These are phyloP conservation scores for Monochamus alternatus DNA, from an alignment of 2,888 invertebrate species.

Conservation along the genomic window DNA sequence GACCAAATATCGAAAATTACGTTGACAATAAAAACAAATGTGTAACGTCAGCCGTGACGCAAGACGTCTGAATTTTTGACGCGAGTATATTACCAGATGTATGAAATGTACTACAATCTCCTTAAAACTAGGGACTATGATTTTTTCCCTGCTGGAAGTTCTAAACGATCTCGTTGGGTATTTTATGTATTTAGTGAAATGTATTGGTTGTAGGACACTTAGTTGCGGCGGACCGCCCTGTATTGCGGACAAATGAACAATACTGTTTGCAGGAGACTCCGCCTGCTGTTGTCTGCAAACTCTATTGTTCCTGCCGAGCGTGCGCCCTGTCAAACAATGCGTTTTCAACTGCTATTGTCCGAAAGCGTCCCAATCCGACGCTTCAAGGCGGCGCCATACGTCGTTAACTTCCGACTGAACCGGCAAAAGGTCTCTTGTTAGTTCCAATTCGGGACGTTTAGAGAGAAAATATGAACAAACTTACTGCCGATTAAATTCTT, in stretches of 20 bases:
- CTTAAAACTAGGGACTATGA: no score
- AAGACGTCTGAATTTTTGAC: no score
- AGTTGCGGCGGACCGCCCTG: slow-evolving; percentile 60
- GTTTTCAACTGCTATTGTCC: slow-evolving; percentile 68
- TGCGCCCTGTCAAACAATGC: slow-evolving; percentile 69
- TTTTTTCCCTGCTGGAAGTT: not conserved
- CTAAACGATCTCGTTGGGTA: slow-evolving; percentile 2
- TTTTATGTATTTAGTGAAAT: slow-evolving; percentile 49
- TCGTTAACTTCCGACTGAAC: slow-evolving; percentile 51
- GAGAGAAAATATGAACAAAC: no score
- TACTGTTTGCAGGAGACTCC: slow-evolving; percentile 68
- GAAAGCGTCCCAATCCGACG: slow-evolving; percentile 69
- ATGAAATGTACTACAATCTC: no score
- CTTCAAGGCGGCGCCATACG: slow-evolving; percentile 66
- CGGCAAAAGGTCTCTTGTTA: slow-evolving; percentile 16
- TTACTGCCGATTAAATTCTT: no score
- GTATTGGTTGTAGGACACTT: slow-evolving; percentile 60
- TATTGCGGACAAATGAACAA: slow-evolving; percentile 70
- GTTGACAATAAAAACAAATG: no score
- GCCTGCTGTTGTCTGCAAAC: slow-evolving; percentile 69
- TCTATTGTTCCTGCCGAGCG: slow-evolving; percentile 69
- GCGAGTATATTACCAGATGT: no score
- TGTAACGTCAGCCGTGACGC: no score
- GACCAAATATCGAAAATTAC: no score
- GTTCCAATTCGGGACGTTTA: not conserved